Conservation (phyloP, 2,888 invertebrate genomes). For the Perizoma affinitatum region DNA sequence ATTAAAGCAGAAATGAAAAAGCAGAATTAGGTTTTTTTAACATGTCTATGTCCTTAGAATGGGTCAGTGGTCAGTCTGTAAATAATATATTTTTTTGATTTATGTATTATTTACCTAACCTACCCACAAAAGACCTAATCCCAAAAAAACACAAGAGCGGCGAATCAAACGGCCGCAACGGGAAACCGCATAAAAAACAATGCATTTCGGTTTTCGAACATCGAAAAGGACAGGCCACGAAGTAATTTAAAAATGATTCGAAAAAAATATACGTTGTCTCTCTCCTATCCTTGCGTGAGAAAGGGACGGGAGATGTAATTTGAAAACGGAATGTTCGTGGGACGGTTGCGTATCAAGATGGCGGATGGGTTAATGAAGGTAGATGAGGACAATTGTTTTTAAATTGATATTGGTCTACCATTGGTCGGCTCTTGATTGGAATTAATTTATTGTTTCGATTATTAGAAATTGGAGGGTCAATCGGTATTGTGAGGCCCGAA, state of each 20-base stretch:
- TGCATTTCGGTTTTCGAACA: conserved; percentile 32
- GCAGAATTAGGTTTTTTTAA: too few species aligned
- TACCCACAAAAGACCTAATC: conserved; percentile 11
- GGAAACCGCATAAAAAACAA: conserved; percentile 40
- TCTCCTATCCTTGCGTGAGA: conserved; percentile 26
- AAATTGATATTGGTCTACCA: conserved; percentile 42
- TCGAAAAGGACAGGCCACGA: conserved; percentile 43
- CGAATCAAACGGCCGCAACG: conserved; percentile 34
- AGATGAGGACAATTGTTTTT: conserved; percentile 47
- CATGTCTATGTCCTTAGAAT: not conserved
- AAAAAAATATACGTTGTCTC: conserved; percentile 39
- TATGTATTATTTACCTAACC: conserved; percentile 8
- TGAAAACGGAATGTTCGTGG: conserved; percentile 45
- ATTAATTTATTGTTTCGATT: conserved; percentile 35
- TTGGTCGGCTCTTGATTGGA: conserved; percentile 38
- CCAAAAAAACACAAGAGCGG: conserved; percentile 21
- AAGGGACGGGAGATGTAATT: conserved; percentile 36
- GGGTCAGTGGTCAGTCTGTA: not conserved
- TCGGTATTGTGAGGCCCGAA: not conserved
- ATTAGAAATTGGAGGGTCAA: conserved; percentile 10
- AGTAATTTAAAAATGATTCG: conserved; percentile 45
- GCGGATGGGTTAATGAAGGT: conserved; percentile 44
- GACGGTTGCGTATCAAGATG: conserved; percentile 43
- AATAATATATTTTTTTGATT: not conserved
- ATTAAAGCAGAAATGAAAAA: too few species aligned